Conservation (phyloP, 2,113 vertebrate genomes). For the Gavia stellata region DNA sequence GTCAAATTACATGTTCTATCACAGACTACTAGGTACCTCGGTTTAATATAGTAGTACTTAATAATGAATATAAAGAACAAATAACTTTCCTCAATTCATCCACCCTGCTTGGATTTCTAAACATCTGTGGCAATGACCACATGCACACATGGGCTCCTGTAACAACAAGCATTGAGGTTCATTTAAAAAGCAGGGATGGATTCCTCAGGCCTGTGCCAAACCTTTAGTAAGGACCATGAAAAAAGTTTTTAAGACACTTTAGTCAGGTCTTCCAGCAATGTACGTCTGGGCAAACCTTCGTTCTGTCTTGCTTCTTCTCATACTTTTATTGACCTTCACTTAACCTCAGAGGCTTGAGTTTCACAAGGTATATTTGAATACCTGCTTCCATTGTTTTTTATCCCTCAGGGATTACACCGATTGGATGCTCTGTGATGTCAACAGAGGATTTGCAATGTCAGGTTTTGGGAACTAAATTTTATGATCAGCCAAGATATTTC, state of each 20-base stretch:
- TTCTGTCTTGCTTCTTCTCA: background rate
- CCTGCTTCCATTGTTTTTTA: background rate
- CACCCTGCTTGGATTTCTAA: background rate
- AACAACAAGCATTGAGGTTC: background rate
- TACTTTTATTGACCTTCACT: background rate
- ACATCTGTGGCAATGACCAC: background rate
- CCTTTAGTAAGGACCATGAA: background rate
- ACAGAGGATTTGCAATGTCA: background rate
- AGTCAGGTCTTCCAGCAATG: background rate
- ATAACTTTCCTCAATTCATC: background rate
- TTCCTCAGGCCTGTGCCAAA: background rate
- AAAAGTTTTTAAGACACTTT: background rate
- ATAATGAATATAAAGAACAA: background rate
- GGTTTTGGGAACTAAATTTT: background rate
- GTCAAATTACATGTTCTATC: background rate
- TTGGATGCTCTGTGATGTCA: background rate
- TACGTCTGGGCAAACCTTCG: background rate
- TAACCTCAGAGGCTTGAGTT: background rate
- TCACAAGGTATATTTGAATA: background rate
- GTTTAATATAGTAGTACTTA: background rate
- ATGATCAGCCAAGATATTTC: background rate
- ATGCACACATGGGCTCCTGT: fast-evolving
- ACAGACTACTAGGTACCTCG: background rate
- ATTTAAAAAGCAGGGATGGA: background rate
- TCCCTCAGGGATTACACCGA: background rate